Conservation (phyloP, 2,888 invertebrate genomes). For the Dinocampus coccinellae region DNA sequence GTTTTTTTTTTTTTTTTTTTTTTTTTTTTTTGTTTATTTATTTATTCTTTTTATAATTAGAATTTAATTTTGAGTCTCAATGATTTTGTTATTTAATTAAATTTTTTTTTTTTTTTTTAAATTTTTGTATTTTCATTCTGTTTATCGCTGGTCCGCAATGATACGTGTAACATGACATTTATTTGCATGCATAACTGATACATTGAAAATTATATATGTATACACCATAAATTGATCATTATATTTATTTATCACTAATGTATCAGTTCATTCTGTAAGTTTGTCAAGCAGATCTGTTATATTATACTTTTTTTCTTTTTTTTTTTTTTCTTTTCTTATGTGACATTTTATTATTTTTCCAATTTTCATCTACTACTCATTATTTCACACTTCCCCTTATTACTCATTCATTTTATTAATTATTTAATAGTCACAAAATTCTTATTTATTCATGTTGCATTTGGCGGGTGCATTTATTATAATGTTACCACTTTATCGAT, state of each 20-base stretch:
- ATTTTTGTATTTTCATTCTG: background rate
- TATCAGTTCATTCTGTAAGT: too few species aligned
- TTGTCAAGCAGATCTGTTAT: too few species aligned
- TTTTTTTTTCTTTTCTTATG: background rate
- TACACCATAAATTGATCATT: too few species aligned
- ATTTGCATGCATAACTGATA: background rate
- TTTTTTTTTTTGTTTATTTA: conserved; percentile 11
- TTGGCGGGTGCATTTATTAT: conserved; percentile 10
- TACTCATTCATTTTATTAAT: background rate
- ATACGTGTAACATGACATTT: background rate
- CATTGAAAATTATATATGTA: background rate
- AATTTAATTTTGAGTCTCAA: conserved; percentile 13
- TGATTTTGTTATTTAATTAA: background rate
- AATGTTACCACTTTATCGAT: conserved; percentile 5
- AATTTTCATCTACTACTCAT: too few species aligned
- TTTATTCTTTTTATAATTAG: conserved; percentile 16
- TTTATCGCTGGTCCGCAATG: conserved; percentile 13
- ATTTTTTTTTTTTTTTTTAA: background rate
- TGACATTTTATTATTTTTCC: background rate
- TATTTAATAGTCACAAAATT: background rate
- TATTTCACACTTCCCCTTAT: too few species aligned
- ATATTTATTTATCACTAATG: background rate
- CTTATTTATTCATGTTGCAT: conserved; percentile 7
- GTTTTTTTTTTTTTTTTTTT: conserved; percentile 2
- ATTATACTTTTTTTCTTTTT: too few species aligned